Evolutionary conservation across 2,797 vertebrate genomes (phyloP), one percentile per base, ranked within the genome.

Genomic region (Harpagifer antarcticus): DNA sequence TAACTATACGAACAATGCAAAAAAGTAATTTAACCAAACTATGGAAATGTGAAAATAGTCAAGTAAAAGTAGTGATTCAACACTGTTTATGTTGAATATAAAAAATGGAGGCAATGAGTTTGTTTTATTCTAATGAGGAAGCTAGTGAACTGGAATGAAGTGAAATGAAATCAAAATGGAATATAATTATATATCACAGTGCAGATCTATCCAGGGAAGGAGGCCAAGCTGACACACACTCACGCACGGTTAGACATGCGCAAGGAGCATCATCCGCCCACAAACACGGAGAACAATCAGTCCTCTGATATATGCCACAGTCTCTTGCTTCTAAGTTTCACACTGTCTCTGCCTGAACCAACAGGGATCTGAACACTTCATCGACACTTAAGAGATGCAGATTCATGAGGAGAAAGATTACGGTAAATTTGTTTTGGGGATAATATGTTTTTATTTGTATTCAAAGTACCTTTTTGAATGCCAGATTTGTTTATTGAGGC

Each of bases 221-320:
- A 86, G 79, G 71, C 48, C 66, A 78, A 81, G 72, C 68, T 72
- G 61, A 11, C 67, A 70, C 59, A 17, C 54, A 74, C 64, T 50
- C 61, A 16, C 50, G 17, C 65, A 59, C 37, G 3, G 23, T 57
- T 37, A 73, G 20, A 74, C 59, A 80, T 68, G 68, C 71, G 45
- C 57, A 23, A 69, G 50, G 69, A 70, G 76, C 79, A 83, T 86
- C 86, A 80, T 79, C 87, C 80, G 73, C 85, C 84, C 87, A 86
- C 89, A 81, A 83, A 86, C 78, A 77, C 82, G 66, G 48, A 78
- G 80, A 87, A 89, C 86, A 83, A 83, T 64, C 86, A 66, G 56
- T 81, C 59, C 80, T 81, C 84, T 72, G 80, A 83, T 79, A 78
- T 78, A 85, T 60, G 68, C 89, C 56, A 62, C 55, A 55, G 81